phyloP scores from a whole-genome alignment of 2,113 vertebrate genomes.

The Engystomops pustulosus region DNA sequence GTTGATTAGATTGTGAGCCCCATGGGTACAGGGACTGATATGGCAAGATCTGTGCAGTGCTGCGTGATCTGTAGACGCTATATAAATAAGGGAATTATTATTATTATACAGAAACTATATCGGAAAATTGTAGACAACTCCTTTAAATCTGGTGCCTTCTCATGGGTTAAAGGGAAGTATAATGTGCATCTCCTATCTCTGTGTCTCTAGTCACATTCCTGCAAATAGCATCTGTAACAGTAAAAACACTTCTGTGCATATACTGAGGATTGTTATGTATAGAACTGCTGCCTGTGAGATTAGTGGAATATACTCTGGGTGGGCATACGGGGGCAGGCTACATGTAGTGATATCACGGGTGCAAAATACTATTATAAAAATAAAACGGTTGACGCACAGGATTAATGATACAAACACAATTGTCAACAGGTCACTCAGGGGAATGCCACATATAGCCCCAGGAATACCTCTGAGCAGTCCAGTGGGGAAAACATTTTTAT shows the following conservation, averaged over 20 bases:
- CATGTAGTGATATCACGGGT: constrained; percentile 9
- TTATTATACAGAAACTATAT: too few species aligned
- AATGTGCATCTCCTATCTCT: not conserved
- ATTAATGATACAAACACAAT: constrained; percentile 49
- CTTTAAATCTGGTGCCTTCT: not conserved
- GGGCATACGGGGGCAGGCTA: not conserved
- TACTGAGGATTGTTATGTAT: not conserved
- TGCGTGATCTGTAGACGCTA: too few species aligned
- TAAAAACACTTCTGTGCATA: not conserved
- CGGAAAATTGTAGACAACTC: too few species aligned
- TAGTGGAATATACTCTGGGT: too few species aligned
- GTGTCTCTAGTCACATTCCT: not conserved
- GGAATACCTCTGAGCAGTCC: constrained; percentile 36
- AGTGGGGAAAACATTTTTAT: constrained; percentile 46
- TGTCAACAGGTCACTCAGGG: constrained; percentile 42
- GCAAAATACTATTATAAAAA: constrained; percentile 24
- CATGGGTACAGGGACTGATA: too few species aligned
- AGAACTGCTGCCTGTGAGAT: not conserved
- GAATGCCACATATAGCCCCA: constrained; percentile 36
- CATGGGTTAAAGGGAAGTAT: not conserved
- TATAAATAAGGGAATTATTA: too few species aligned
- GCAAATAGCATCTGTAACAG: not conserved
- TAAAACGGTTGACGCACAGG: constrained; percentile 17
- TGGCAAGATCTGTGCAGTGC: too few species aligned
- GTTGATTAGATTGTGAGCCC: too few species aligned